phyloP scores from a whole-genome alignment of 2,888 invertebrate species.

The Brachyptera risi region DNA sequence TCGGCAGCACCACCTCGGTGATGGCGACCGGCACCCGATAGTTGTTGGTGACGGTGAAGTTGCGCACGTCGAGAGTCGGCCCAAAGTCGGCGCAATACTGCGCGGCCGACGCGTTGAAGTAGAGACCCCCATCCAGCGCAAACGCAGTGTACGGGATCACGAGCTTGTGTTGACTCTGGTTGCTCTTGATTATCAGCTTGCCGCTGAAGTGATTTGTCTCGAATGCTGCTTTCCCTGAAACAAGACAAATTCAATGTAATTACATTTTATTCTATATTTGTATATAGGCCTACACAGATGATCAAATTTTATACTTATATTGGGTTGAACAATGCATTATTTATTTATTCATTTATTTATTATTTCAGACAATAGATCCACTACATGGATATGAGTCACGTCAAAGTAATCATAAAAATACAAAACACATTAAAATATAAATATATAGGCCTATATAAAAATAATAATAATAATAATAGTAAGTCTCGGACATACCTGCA shows the following conservation, averaged over 20 bases:
- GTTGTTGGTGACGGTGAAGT: conserved; percentile 63
- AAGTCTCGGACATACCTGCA: no score
- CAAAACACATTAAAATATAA: no score
- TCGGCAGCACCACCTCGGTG: conserved; percentile 62
- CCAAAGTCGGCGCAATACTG: conserved; percentile 46
- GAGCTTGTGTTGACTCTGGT: conserved; percentile 46
- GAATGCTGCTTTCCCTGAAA: conserved; percentile 53
- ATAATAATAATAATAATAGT: no score
- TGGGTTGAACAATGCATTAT: no score
- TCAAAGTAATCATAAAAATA: no score
- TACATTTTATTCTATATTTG: no score
- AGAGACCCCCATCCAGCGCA: conserved; percentile 55
- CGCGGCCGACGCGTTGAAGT: conserved; percentile 52
- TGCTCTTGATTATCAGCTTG: conserved; percentile 52
- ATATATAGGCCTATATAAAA: no score
- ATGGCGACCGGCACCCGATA: conserved; percentile 69
- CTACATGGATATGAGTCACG: no score
- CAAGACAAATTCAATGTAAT: conserved; percentile 6
- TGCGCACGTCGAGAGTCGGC: conserved; percentile 43
- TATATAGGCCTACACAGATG: no score
- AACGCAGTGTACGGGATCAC: conserved; percentile 63
- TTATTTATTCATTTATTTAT: no score
- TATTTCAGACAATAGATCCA: no score
- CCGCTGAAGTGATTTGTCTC: conserved; percentile 54
- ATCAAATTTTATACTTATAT: no score